Evolutionary conservation across 2,888 invertebrate species (phyloP).

Genomic region (Drosophila yooni): DNA sequence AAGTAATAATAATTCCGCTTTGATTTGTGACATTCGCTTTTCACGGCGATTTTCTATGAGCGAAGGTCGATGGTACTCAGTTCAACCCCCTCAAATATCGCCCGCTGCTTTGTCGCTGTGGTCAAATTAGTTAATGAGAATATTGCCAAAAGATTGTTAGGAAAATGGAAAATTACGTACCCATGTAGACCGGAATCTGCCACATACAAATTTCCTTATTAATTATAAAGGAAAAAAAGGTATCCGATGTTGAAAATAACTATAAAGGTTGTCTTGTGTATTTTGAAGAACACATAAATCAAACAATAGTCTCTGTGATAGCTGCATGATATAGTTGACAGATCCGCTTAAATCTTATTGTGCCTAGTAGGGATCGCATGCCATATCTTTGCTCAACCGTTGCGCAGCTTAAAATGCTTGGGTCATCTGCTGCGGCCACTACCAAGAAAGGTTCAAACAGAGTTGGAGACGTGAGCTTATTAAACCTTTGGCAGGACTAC

Average conservation of each 20-base stretch:
- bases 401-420: conserved; percentile 7
- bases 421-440: conserved; percentile 16
- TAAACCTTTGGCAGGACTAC: conserved; percentile 28
- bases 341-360: not conserved
- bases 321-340: not conserved
- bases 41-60: conserved; percentile 42
- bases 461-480: conserved; percentile 25
- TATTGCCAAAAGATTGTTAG: conserved; percentile 12
- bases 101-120: conserved; percentile 12
- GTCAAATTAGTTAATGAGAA: conserved; percentile 72
- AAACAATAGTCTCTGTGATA: not conserved
- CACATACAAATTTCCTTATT: not conserved
- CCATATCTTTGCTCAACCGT: conserved; percentile 11
- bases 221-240: not conserved
- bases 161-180: not conserved
- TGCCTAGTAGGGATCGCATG: too few species aligned
- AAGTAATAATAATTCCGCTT: conserved; percentile 84
- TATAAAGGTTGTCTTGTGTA: not conserved
- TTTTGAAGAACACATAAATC: not conserved
- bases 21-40: conserved; percentile 82
- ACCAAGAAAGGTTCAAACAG: not conserved
- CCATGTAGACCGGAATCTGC: not conserved
- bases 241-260: too few species aligned
- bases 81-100: not conserved
- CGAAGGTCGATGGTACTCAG: not conserved